phyloP scores from a whole-genome alignment of 1,140 invertebrate genomes.

The Lucilia sericata region DNA sequence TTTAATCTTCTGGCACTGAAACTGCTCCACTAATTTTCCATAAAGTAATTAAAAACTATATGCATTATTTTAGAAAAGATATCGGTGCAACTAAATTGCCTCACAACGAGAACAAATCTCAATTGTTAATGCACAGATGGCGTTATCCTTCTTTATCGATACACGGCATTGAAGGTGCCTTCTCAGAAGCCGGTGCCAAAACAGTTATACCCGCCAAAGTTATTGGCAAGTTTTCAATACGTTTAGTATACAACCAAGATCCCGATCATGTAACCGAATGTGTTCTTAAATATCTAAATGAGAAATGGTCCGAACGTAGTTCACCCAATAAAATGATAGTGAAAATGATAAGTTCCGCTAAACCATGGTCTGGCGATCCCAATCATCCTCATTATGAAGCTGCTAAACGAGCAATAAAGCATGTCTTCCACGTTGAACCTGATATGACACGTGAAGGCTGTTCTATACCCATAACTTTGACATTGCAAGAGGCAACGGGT shows the following conservation, averaged over 20 bases:
- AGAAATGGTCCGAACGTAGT: constrained; percentile 77
- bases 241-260: constrained; percentile 92
- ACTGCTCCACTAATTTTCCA: no score
- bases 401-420: constrained; percentile 85
- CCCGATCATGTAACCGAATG: constrained; percentile 81
- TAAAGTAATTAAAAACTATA: no score
- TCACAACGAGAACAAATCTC: constrained; percentile 81
- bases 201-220: constrained; percentile 97
- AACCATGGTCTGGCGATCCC: constrained; percentile 92
- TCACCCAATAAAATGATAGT: constrained; percentile 91
- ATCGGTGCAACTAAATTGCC: constrained; percentile 80
- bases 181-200: constrained; percentile 91
- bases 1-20: no score
- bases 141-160: constrained; percentile 89
- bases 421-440: constrained; percentile 92
- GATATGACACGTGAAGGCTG: constrained; percentile 97
- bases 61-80: constrained; percentile 69
- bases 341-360: constrained; percentile 68
- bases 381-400: constrained; percentile 93
- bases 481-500: constrained; percentile 87
- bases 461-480: constrained; percentile 95
- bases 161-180: constrained; percentile 92
- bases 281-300: constrained; percentile 81
- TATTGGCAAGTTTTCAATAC: constrained; percentile 95
- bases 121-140: constrained; percentile 91